Conservation (phyloP, 1,140 invertebrate species). For the Aphidius ervi region DNA sequence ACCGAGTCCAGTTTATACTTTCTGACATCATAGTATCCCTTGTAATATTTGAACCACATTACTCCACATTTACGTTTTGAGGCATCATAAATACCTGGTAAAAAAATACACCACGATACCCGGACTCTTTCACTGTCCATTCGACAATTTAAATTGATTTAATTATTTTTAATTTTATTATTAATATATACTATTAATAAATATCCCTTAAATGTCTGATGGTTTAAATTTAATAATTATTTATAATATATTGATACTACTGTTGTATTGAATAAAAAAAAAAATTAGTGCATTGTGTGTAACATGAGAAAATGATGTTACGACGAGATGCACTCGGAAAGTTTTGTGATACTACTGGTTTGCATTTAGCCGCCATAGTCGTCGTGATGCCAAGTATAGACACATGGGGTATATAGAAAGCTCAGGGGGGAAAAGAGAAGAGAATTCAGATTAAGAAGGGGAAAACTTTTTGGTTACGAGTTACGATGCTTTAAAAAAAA, state of each 20-base stretch:
- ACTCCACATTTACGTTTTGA: conserved; percentile 25
- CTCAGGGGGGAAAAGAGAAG: too few species aligned
- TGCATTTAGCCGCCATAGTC: conserved; percentile 24
- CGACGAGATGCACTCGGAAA: conserved; percentile 46
- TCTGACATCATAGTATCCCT: conserved; percentile 43
- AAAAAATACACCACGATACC: conserved; percentile 19
- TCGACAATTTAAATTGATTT: background rate
- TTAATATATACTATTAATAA: too few species aligned
- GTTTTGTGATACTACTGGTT: conserved; percentile 44
- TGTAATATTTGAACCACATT: conserved; percentile 46
- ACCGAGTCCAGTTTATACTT: conserved; percentile 39
- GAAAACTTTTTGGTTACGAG: conserved; percentile 8
- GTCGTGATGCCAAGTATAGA: conserved; percentile 47
- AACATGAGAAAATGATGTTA: conserved; percentile 13
- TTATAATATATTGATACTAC: background rate
- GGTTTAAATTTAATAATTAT: background rate
- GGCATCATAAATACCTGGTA: conserved; percentile 22
- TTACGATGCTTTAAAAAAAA: conserved; percentile 5
- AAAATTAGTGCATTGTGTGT: background rate
- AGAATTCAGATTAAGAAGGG: conserved; percentile 18
- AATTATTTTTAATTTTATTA: too few species aligned
- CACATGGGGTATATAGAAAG: conserved; percentile 10
- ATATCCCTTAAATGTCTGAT: too few species aligned
- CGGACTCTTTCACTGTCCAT: conserved; percentile 21
- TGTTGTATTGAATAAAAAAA: background rate